Percentiles rank a stretch among this genome's conserved stretches.
Evolutionary conservation across 2,113 vertebrate species (phyloP).

Genomic region (Hylia prasina): DNA sequence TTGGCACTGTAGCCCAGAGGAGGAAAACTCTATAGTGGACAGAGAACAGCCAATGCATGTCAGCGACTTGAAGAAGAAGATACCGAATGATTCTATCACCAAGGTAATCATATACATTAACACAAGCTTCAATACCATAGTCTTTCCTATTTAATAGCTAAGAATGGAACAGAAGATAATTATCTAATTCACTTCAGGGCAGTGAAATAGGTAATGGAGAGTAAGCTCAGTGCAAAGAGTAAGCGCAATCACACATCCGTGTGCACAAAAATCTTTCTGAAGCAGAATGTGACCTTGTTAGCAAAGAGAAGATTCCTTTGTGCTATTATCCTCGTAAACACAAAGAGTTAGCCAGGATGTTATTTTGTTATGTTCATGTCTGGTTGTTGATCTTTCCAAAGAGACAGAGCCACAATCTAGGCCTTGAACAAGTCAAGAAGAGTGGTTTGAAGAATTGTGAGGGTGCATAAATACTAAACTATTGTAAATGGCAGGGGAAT

Average conservation of each 20-base stretch:
- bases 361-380: neutral
- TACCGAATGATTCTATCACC: neutral
- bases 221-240: neutral
- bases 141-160: neutral
- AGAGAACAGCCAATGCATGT: neutral
- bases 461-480: neutral
- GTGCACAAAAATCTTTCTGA: neutral
- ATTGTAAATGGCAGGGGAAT: neutral
- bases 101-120: neutral
- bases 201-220: neutral
- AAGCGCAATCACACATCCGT: neutral
- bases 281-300: neutral
- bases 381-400: neutral
- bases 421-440: neutral
- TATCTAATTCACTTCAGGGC: neutral
- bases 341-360: neutral
- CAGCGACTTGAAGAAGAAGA: neutral
- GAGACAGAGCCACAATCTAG: neutral
- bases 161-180: neutral
- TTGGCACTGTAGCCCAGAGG: neutral
- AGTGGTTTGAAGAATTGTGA: neutral
- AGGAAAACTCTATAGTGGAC: neutral
- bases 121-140: neutral
- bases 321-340: neutral
- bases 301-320: neutral